These are phyloP conservation scores for Novumbra hubbsi DNA, from an alignment of 2,797 vertebrate genomes.

Conservation along the genomic window DNA sequence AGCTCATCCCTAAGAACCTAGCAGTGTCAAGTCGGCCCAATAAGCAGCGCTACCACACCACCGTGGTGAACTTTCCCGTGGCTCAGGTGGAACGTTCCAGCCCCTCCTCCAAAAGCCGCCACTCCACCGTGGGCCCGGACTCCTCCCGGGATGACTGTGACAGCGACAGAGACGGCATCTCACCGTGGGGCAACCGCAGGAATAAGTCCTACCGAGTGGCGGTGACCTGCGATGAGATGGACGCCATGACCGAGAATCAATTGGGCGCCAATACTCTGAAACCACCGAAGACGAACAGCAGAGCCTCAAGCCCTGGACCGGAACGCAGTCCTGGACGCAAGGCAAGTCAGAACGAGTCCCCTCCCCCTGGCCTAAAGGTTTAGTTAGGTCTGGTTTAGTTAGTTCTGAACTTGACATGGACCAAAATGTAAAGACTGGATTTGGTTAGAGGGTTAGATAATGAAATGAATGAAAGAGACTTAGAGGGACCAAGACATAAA, in stretches of 20 bases:
- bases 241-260: neutral
- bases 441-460: neutral
- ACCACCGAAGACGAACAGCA: slow-evolving; percentile 65
- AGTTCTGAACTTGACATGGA: slow-evolving; percentile 27
- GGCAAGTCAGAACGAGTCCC: slow-evolving; percentile 42
- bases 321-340: slow-evolving; percentile 52
- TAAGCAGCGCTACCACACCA: slow-evolving; percentile 79
- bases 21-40: slow-evolving; percentile 74
- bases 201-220: slow-evolving; percentile 90
- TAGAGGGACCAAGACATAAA: neutral
- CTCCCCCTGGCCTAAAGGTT: neutral
- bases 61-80: slow-evolving; percentile 70
- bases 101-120: slow-evolving; percentile 43
- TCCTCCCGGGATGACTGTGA: slow-evolving; percentile 78
- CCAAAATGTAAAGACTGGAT: neutral
- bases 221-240: slow-evolving; percentile 72
- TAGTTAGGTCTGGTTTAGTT: slow-evolving; percentile 31
- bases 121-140: slow-evolving; percentile 48
- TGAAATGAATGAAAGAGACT: neutral
- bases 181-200: slow-evolving; percentile 81
- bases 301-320: slow-evolving; percentile 46
- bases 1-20: slow-evolving; percentile 87
- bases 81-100: slow-evolving; percentile 46
- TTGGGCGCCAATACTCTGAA: slow-evolving; percentile 49
- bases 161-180: slow-evolving; percentile 67